phyloP scores from a whole-genome alignment of 2,888 invertebrate species.

The Xestia c-nigrum region DNA sequence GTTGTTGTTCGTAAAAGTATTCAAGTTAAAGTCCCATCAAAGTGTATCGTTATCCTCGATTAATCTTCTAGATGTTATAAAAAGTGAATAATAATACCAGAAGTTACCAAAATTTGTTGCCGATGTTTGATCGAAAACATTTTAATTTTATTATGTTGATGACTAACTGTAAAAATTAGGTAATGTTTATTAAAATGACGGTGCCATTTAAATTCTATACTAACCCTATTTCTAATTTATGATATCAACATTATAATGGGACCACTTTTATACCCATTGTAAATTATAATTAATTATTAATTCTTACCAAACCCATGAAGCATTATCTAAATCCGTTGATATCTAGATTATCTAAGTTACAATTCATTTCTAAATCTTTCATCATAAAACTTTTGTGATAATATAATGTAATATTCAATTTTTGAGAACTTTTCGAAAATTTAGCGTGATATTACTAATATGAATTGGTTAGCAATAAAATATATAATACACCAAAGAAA shows the following conservation, averaged over 20 bases:
- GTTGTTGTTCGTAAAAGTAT: constrained; percentile 45
- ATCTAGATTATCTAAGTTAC: constrained; percentile 3
- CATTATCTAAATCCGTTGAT: constrained; percentile 29
- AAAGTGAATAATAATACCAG: constrained; percentile 34
- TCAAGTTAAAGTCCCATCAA: constrained; percentile 38
- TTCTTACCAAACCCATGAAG: constrained; percentile 5
- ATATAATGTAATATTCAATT: constrained; percentile 23
- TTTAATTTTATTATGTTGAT: constrained; percentile 38
- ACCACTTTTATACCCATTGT: constrained; percentile 55
- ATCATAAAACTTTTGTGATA: constrained; percentile 39
- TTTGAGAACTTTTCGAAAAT: constrained; percentile 16
- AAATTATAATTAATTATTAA: constrained; percentile 28
- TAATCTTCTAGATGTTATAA: constrained; percentile 32
- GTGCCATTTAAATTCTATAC: constrained; percentile 61
- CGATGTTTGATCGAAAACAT: constrained; percentile 35
- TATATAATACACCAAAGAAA: constrained; percentile 54
- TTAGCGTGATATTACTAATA: constrained; percentile 5
- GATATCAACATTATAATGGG: constrained; percentile 51
- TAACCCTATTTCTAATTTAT: constrained; percentile 26
- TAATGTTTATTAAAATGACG: constrained; percentile 35
- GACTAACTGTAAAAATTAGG: constrained; percentile 28
- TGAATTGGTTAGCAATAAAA: constrained; percentile 29
- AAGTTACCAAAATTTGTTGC: constrained; percentile 56
- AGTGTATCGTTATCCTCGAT: constrained; percentile 24
- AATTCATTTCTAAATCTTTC: constrained; percentile 23